Conservation (phyloP, 37 sponge, comb jelly and placozoan genomes). For the Tethya wilhelma region DNA sequence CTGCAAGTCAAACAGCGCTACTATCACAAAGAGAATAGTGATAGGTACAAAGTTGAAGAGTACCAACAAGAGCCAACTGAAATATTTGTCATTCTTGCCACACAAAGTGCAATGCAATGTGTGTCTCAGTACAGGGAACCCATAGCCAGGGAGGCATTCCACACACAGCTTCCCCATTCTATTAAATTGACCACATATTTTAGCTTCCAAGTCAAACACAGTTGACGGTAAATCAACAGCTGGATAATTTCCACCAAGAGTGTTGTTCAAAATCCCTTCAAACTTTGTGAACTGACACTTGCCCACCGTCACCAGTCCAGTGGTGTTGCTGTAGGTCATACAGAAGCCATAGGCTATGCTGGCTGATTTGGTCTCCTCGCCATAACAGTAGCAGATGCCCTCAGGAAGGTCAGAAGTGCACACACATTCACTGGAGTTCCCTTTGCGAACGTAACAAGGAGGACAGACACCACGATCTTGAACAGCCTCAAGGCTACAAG, state of each 20-base stretch:
- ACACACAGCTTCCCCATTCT: constrained; percentile 23
- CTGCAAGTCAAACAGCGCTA: background rate
- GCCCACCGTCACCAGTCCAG: background rate
- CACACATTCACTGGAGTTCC: background rate
- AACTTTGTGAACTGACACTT: background rate
- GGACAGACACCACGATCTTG: background rate
- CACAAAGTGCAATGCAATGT: background rate
- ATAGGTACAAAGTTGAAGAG: background rate
- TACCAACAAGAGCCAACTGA: background rate
- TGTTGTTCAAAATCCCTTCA: too few relatives aligned
- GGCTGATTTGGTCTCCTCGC: background rate
- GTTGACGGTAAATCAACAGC: background rate
- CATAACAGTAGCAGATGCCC: background rate
- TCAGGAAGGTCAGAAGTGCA: background rate
- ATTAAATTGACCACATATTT: constrained; percentile 15
- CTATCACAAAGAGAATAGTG: background rate
- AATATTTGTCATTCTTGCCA: background rate
- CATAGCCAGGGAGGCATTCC: background rate
- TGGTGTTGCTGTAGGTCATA: background rate
- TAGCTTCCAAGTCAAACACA: background rate
- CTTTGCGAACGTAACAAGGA: too few relatives aligned
- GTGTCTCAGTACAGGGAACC: background rate
- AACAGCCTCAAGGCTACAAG: background rate
- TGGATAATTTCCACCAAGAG: background rate
- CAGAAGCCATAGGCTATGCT: background rate